Percentiles rank a stretch among this genome's conserved stretches.
Evolutionary conservation across 2,113 vertebrate genomes (phyloP).

Genomic region (Lagenorhynchus albirostris): DNA sequence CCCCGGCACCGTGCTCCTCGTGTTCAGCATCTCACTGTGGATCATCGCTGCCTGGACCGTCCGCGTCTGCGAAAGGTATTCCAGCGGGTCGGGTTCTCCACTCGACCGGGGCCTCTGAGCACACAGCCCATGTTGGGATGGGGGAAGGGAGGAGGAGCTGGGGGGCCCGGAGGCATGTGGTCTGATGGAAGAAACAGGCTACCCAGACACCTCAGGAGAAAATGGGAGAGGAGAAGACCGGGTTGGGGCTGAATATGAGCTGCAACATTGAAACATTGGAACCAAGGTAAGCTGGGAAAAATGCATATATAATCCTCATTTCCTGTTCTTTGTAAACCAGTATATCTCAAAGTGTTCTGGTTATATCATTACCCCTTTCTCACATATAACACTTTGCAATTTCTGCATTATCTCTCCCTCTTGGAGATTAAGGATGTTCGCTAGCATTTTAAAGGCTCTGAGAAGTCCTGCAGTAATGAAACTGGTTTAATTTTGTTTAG

Average conservation of each 20-base stretch:
- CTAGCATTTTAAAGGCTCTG: neutral
- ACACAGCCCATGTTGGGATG: neutral
- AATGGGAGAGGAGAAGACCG: neutral
- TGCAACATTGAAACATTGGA: accelerated
- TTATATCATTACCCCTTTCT: neutral
- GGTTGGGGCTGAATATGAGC: neutral
- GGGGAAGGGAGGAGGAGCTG: neutral
- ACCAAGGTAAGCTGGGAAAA: neutral
- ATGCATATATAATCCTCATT: accelerated
- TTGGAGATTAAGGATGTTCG: neutral
- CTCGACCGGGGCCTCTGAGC: neutral
- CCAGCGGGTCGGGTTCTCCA: accelerated
- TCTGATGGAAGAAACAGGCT: neutral
- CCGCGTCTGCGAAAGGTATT: slow-evolving; percentile 96
- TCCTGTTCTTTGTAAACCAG: neutral
- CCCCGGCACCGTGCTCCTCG: slow-evolving; percentile 96
- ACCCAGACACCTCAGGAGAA: neutral
- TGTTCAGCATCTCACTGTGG: slow-evolving; percentile 99
- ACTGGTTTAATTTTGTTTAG: neutral
- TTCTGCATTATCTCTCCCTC: neutral
- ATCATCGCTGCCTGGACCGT: slow-evolving; percentile 99
- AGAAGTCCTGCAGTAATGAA: neutral
- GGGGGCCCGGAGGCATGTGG: neutral
- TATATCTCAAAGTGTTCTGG: neutral
- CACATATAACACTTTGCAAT: accelerated